These are phyloP conservation scores for Conus canariensis DNA, from an alignment of 2,888 invertebrate species.

Conservation along the genomic window DNA sequence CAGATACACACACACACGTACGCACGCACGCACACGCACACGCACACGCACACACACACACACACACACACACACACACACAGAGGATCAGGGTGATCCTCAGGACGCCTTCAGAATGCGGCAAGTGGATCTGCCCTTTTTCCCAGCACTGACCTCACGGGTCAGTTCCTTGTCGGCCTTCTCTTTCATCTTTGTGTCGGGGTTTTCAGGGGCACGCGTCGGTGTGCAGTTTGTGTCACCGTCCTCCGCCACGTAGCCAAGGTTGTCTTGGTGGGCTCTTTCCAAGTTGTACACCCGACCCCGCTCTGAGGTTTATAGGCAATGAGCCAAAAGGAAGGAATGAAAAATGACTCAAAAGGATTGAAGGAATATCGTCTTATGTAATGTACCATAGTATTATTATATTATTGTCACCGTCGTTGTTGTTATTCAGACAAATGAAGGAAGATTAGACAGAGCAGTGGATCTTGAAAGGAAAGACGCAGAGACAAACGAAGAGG, in stretches of 20 bases:
- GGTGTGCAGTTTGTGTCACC: not conserved
- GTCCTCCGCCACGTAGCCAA: conserved; percentile 19
- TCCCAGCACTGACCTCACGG: conserved; percentile 3
- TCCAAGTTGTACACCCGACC: conserved; percentile 37
- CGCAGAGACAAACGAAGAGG: not conserved
- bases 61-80: no score
- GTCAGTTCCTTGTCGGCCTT: conserved; percentile 19
- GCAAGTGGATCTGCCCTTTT: no score
- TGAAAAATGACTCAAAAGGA: no score
- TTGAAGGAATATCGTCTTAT: no score
- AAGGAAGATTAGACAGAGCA: no score
- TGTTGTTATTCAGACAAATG: not conserved
- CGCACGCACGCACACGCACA: no score
- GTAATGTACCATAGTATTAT: no score
- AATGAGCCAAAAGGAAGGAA: not conserved
- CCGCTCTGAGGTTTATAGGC: not conserved
- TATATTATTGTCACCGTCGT: not conserved
- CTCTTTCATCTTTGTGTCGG: not conserved
- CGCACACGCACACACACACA: no score
- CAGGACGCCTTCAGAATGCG: no score
- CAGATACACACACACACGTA: no score
- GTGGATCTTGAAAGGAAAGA: no score
- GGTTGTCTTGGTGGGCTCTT: conserved; percentile 30
- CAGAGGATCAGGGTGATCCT: no score
- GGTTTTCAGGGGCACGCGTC: not conserved